Base-by-base conservation (phyloP, 2,113 vertebrate species). In the Phasianus colchicus region DNA sequence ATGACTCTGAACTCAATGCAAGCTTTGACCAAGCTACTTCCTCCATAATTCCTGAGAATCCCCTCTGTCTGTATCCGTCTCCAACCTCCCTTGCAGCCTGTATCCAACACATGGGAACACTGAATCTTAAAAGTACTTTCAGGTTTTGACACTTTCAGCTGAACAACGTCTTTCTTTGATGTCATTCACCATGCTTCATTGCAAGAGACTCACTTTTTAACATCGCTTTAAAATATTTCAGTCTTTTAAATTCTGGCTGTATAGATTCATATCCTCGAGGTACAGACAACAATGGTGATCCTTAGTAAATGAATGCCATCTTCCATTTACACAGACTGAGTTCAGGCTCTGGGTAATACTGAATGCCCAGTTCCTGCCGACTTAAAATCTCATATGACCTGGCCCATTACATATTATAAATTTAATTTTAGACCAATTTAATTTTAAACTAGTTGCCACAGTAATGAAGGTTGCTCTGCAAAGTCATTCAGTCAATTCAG, bases 371-470 rank as follows among this genome's bases (percentile, higher is more conserved):
- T 27, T 85, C 48, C 22, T 61, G 52, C 13, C 13, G 55, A 88
- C 47, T 60, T 60, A 25, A 88, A 94, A 92, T 83, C 36, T 80
- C 24, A 11, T 42, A 58, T 22, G 42, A 92, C 54, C 55, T 58
- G 25, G 29, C 17, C 38, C 45, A 42, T 60, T 88, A 93, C 6
- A 52, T 70, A 48, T 42, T 24, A 83, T 11, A 83, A 74, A 90
- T 77, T 74, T 80, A 76, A 83, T 93, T 88, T 88, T 32, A 71
- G 42, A 45, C 15, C 61, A 83, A 83, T 86, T 90, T 76, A 69
- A 83, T 83, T 86, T 73, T 78, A 58, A 86, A 57, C 73, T 45
- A 55, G 45, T 83, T 88, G 60, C 42, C 47, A 86, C 82, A 71
- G 25, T 77, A 93, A 89, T 47, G 55, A 94, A 45, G 32, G 77